phyloP scores from a whole-genome alignment of 2,113 vertebrate species.

The Reinhardtius hippoglossoides region DNA sequence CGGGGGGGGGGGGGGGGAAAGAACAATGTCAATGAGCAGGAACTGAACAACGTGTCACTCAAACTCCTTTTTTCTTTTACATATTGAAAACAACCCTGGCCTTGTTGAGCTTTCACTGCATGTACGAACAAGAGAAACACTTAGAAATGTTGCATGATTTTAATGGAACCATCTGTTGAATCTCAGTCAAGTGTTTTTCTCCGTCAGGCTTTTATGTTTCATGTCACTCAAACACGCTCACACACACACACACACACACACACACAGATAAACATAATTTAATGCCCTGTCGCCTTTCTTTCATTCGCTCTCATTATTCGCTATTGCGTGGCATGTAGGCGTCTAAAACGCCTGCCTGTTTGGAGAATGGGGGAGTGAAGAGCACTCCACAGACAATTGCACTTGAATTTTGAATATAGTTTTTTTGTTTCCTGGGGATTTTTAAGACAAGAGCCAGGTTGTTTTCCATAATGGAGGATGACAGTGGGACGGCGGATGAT shows the following conservation, averaged over 20 bases:
- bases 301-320: conserved; percentile 72
- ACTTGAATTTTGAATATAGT: conserved; percentile 73
- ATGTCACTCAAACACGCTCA: conserved; percentile 57
- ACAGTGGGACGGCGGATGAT: conserved; percentile 46
- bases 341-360: conserved; percentile 69
- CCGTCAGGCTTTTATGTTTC: conserved; percentile 60
- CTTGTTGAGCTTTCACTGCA: conserved; percentile 3
- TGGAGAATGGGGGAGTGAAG: conserved; percentile 73
- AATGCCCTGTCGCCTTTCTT: conserved; percentile 71
- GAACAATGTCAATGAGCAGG: conserved; percentile 21
- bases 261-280: conserved; percentile 72
- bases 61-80: conserved; percentile 16
- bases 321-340: conserved; percentile 70
- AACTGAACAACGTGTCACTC: conserved; percentile 19
- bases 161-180: conserved; percentile 66
- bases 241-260: conserved; percentile 42
- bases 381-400: conserved; percentile 72
- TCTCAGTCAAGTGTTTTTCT: conserved; percentile 70
- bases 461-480: conserved; percentile 62
- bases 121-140: conserved; percentile 8
- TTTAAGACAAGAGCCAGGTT: conserved; percentile 65
- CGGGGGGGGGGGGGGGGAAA: not conserved
- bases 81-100: not conserved
- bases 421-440: conserved; percentile 36
- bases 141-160: conserved; percentile 43